Evolutionary conservation across 2,888 invertebrate genomes (phyloP).

Genomic region (Dichetophora obliterata): DNA sequence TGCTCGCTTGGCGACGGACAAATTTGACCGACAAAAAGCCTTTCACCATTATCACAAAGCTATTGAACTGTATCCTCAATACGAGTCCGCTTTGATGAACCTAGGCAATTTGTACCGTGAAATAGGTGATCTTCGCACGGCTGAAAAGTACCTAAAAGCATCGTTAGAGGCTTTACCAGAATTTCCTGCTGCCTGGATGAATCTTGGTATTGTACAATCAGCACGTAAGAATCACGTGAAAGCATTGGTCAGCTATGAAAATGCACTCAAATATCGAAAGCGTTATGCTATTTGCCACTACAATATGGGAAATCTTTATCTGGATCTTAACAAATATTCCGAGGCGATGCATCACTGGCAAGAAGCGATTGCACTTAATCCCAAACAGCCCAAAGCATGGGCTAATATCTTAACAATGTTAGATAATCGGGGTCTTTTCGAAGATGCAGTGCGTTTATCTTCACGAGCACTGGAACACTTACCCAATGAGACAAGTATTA

Average conservation of each 20-base stretch:
- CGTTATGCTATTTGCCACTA: conserved; percentile 94
- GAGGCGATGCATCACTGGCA: conserved; percentile 87
- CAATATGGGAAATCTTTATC: conserved; percentile 94
- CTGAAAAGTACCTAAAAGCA: conserved; percentile 83
- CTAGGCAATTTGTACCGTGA: conserved; percentile 95
- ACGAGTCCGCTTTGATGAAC: conserved; percentile 93
- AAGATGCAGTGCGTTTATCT: conserved; percentile 80
- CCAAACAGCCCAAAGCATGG: conserved; percentile 89
- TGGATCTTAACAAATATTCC: conserved; percentile 80
- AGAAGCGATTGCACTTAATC: conserved; percentile 82
- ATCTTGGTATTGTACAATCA: conserved; percentile 92
- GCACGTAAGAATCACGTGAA: conserved; percentile 78
- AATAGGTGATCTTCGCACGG: conserved; percentile 88
- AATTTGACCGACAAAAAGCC: conserved; percentile 77
- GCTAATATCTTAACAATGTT: conserved; percentile 89
- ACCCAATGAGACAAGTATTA: conserved; percentile 81
- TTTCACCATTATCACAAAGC: conserved; percentile 84
- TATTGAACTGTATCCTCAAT: conserved; percentile 90
- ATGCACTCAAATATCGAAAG: conserved; percentile 81
- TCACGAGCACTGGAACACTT: conserved; percentile 78
- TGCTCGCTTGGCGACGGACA: conserved; percentile 87
- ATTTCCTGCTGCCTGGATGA: conserved; percentile 99
- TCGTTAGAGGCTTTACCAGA: conserved; percentile 79
- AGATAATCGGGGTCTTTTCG: conserved; percentile 80
- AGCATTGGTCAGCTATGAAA: conserved; percentile 84